Evolutionary conservation across 2,797 vertebrate species (phyloP).

Genomic region (Coranthus polyacanthus): DNA sequence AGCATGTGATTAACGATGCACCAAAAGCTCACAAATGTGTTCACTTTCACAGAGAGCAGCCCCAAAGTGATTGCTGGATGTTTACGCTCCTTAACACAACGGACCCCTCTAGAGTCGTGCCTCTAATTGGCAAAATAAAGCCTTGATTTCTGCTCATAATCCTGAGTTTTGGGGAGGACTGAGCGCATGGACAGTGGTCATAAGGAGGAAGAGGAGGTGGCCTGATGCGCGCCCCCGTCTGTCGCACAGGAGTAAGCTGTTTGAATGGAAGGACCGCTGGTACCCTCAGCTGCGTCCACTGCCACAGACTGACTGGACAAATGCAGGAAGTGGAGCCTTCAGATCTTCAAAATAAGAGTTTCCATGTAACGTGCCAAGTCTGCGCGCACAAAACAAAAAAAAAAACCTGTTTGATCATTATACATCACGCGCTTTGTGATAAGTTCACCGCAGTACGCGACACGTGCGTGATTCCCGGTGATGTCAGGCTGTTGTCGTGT

Average conservation of each 20-base stretch:
- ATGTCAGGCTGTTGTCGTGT: no score
- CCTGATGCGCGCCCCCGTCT: slow-evolving; percentile 82
- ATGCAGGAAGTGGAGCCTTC: slow-evolving; percentile 36
- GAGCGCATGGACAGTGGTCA: slow-evolving; percentile 39
- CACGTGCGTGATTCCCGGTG: no score
- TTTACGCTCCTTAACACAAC: slow-evolving; percentile 70
- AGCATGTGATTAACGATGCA: no score
- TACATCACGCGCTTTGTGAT: no score
- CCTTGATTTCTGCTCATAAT: slow-evolving; percentile 50
- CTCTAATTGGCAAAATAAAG: slow-evolving; percentile 72
- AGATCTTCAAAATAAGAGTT: slow-evolving; percentile 62
- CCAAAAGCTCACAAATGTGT: no score
- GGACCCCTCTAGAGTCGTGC: slow-evolving; percentile 54
- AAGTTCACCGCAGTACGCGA: no score
- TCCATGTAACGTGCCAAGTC: fast-evolving
- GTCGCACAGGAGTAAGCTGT: slow-evolving; percentile 75
- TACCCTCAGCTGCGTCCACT: slow-evolving; percentile 66
- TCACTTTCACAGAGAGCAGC: slow-evolving; percentile 38
- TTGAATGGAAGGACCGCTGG: slow-evolving; percentile 74
- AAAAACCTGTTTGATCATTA: not conserved
- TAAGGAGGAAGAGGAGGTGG: slow-evolving; percentile 70
- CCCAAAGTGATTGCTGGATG: slow-evolving; percentile 55
- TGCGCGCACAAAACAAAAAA: no score
- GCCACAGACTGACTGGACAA: not conserved
- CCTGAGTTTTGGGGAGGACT: slow-evolving; percentile 53